phyloP scores from a whole-genome alignment of 2,113 vertebrate genomes.

The Naja naja region DNA sequence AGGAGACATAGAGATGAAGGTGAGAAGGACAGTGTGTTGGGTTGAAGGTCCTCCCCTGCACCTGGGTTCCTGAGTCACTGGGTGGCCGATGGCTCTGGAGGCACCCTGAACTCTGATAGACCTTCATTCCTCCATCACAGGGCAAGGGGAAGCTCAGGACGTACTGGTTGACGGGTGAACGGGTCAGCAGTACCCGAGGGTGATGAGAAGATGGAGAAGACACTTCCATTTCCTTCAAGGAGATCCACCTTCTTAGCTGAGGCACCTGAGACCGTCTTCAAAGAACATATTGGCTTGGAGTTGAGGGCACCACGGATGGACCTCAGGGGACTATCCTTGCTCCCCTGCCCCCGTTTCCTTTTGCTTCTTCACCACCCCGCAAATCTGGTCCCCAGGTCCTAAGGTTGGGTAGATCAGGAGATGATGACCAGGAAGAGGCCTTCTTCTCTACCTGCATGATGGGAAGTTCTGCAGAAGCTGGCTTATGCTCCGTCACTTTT shows the following conservation, averaged over 20 bases:
- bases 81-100: background rate
- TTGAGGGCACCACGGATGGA: background rate
- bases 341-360: background rate
- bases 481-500: background rate
- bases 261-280: background rate
- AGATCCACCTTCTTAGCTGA: background rate
- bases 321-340: background rate
- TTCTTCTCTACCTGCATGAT: background rate
- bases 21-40: background rate
- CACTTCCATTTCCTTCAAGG: background rate
- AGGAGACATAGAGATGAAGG: conserved; percentile 88
- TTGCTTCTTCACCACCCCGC: background rate
- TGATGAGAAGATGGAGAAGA: conserved; percentile 27
- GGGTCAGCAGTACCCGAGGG: conserved; percentile 50
- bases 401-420: background rate
- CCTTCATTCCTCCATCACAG: conserved; percentile 27
- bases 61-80: background rate
- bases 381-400: background rate
- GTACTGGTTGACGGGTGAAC: conserved; percentile 83
- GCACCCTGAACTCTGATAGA: background rate
- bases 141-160: conserved; percentile 86
- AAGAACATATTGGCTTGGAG: too few relatives aligned
- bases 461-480: background rate
- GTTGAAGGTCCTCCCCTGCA: background rate
- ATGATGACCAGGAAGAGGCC: background rate